Conservation (phyloP, 1,140 invertebrate genomes). For the Sinonovacula constricta region DNA sequence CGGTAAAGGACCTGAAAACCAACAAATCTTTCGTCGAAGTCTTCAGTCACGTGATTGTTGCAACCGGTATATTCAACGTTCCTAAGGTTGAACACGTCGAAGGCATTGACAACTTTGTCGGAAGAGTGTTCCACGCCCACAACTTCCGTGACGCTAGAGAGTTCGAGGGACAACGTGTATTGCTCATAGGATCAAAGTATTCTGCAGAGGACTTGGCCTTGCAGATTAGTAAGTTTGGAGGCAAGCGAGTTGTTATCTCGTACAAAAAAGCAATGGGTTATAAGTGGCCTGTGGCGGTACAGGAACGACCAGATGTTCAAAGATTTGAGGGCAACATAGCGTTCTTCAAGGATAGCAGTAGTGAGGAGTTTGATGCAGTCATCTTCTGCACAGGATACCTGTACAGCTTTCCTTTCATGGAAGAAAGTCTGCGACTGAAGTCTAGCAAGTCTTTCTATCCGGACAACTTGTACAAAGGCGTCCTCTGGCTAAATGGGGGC, state of each 20-base stretch:
- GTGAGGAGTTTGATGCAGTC: conserved; percentile 31
- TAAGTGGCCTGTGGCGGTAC: conserved; percentile 18
- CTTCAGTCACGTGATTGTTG: conserved; percentile 47
- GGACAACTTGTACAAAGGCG: conserved; percentile 47
- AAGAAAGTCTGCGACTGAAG: conserved; percentile 29
- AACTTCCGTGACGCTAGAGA: conserved; percentile 37
- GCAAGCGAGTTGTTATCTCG: not conserved
- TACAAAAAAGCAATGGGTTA: conserved; percentile 30
- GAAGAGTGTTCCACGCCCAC: conserved; percentile 42
- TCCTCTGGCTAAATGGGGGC: conserved; percentile 32
- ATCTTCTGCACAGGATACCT: conserved; percentile 46
- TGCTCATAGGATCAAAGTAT: conserved; percentile 37
- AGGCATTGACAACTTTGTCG: conserved; percentile 43
- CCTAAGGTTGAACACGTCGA: conserved; percentile 20
- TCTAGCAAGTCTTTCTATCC: conserved; percentile 10
- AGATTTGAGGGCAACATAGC: conserved; percentile 21
- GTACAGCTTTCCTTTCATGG: conserved; percentile 38
- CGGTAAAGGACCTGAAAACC: conserved; percentile 1
- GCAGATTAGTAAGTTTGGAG: conserved; percentile 33
- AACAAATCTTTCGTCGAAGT: not conserved
- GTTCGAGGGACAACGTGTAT: conserved; percentile 33
- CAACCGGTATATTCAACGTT: conserved; percentile 35
- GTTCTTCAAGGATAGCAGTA: conserved; percentile 47
- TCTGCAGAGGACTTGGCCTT: conserved; percentile 39
- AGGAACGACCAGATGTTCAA: conserved; percentile 35